Evolutionary conservation across 2,888 invertebrate genomes (phyloP).

Genomic region (Dasypolia templi): DNA sequence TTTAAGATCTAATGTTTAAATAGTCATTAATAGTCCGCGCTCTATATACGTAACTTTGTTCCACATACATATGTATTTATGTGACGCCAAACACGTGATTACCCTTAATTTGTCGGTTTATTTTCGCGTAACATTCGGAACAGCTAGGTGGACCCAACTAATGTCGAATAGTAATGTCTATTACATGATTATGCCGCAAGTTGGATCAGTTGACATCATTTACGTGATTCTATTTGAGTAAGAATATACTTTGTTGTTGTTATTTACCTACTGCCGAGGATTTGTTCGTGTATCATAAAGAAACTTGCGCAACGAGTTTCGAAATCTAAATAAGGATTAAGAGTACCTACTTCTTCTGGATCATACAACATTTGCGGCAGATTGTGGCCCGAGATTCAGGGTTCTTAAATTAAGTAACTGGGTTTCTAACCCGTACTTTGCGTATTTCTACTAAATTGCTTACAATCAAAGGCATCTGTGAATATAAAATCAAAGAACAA

Average conservation of each 20-base stretch:
- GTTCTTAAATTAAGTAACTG: not conserved
- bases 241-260: constrained; percentile 10
- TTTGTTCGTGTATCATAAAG: too few species aligned
- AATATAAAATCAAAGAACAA: not conserved
- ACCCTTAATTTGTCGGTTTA: constrained; percentile 39
- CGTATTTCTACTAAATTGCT: not conserved
- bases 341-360: not conserved
- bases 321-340: not conserved
- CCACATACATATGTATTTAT: constrained; percentile 11
- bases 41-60: constrained; percentile 45
- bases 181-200: constrained; percentile 38
- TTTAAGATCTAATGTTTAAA: not conserved
- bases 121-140: constrained; percentile 35
- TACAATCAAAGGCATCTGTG: not conserved
- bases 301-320: too few species aligned
- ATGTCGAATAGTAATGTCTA: constrained; percentile 58
- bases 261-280: too few species aligned
- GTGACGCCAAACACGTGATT: constrained; percentile 40
- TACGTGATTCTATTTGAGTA: constrained; percentile 41
- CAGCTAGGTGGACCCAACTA: constrained; percentile 42
- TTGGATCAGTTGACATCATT: constrained; percentile 49
- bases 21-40: constrained; percentile 22
- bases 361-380: not conserved
- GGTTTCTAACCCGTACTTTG: not conserved
- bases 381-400: not conserved